Evolutionary conservation across 2,113 vertebrate genomes (phyloP), one percentile per base, ranked within the genome.

Genomic region (Hydrolagus affinis): DNA sequence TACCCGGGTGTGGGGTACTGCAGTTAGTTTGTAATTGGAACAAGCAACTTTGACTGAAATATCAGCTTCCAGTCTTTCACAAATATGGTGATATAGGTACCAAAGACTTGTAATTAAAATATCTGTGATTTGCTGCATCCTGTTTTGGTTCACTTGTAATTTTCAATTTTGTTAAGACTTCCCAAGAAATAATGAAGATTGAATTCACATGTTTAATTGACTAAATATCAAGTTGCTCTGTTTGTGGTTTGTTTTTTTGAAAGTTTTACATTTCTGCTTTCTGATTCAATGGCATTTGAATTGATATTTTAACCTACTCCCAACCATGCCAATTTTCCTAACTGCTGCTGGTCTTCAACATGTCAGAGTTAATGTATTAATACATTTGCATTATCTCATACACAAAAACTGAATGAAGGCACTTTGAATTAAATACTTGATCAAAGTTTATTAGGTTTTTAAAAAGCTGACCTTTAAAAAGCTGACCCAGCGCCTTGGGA

Each of bases 151-250:
- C 70, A 72, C 23, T 30, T 28, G 23, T 11, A 72, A 72, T 30
- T 11, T n/a, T 72, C 6, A 8, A 28, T 72, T 72, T 44, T 44
- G 44, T 44, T 44, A 44, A 44, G 44, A 28, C 12, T 75, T 11
- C 30, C 72, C 30, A 44, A 74, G 72, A 44, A 32, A 4, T 75
- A 44, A 19, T 17, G 15, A 12, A 75, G 72, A 56, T 75, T 75
- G 72, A 44, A 56, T 56, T 75, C 72, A 56, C 14, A 75, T 75
- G 32, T 75, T 75, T 75, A 15, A 19, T 75, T 75, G 23, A 75
- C 2, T 32, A 75, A 75, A 75, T 7, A 32, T 75, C 72, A 75
- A 56, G 17, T 8, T 56, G 72, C 32, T 12, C 30, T 56, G 30
- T 56, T 75, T 32, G 19, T 73, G 25, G n/a, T 70, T 44, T 44